Evolutionary conservation across 2,888 invertebrate genomes (phyloP), one percentile per base, ranked within the genome.

Genomic region (Zaprionus lineosus): DNA sequence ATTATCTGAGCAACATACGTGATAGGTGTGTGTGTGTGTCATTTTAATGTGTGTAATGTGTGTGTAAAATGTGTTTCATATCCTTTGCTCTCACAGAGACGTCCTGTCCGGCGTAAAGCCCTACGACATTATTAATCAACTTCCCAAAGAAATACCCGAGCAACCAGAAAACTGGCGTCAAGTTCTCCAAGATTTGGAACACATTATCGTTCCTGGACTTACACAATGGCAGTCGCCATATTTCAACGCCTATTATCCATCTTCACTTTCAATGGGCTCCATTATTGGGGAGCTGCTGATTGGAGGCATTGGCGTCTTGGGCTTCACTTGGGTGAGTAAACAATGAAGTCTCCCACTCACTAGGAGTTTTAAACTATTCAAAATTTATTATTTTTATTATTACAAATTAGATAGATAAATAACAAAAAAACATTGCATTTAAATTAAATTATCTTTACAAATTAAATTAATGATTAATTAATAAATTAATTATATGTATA

Each of bases 1-100:
- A 98, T 89, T 98, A 98, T 89, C 91, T 94, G 68, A 95, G 97
- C 70, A 95, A 93, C 74, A 94, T 98, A 65, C 92, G 96, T 82
- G 94, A 95, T 69, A 93, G 94, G 93, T 94, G 91, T 90, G 78
- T 69, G 63, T 46, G 24, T 29, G 16, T 51, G 15, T 60, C n/a
- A n/a, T n/a, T n/a, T n/a, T n/a, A n/a, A 5, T 24, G 5, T 53
- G 11, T 19, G 29, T 33, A 11, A 28, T 50, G 59, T 12, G 40
- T 36, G 16, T 41, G 14, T 57, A 28, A 33, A 40, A 14, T 31
- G 53, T 40, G 46, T 44, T 31, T 15, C 40, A 18, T 31, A 40
- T 57, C 34, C 43, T 43, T 53, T 57, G 26, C 19, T 40, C 11
- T 71, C 41, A 19, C 47, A 86, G 86, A 55, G 67, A 86, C 66